These are phyloP conservation scores for Hemibagrus wyckioides DNA, from an alignment of 2,113 vertebrate species.

Conservation along the genomic window DNA sequence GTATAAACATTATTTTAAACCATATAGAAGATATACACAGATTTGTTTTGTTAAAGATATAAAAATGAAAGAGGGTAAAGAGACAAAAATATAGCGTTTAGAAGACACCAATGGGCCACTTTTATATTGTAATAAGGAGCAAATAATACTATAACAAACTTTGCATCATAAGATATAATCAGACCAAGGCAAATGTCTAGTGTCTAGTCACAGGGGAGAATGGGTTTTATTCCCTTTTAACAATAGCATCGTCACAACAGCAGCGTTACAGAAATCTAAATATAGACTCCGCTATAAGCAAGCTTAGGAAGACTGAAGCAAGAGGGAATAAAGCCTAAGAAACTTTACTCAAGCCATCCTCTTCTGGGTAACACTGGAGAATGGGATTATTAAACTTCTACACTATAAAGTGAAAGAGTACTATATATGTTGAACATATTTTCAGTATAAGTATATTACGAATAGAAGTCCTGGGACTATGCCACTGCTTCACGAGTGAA, in stretches of 20 bases:
- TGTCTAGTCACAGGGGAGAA: neutral
- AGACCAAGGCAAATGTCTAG: neutral
- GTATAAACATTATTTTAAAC: neutral
- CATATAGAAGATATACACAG: neutral
- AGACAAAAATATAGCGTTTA: neutral
- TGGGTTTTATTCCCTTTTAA: neutral
- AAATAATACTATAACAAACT: neutral
- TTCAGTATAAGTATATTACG: neutral
- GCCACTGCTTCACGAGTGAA: neutral
- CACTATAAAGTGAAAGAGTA: neutral
- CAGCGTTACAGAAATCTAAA: neutral
- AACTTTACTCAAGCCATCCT: neutral
- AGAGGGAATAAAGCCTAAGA: neutral
- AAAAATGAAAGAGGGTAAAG: neutral
- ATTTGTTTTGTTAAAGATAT: neutral
- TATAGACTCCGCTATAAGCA: neutral
- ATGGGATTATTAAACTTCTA: neutral
- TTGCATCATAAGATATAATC: neutral
- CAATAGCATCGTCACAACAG: neutral
- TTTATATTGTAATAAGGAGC: neutral
- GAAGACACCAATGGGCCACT: neutral
- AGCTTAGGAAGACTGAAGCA: neutral
- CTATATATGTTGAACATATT: neutral
- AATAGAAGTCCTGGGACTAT: neutral
- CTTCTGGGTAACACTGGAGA: neutral